Evolutionary conservation across 2,113 vertebrate species (phyloP).

Genomic region (Columba livia): DNA sequence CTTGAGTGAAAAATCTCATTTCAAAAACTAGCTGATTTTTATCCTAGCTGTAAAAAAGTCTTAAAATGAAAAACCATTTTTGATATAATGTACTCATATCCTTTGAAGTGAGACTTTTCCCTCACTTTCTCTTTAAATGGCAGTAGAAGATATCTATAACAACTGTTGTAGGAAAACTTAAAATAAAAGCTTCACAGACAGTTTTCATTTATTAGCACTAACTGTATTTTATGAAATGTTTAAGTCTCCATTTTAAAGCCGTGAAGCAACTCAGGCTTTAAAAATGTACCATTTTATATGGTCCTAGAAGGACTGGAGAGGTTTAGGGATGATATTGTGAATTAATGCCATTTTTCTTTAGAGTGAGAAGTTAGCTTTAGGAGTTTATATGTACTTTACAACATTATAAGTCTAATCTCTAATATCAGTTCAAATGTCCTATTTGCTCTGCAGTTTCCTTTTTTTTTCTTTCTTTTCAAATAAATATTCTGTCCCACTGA

Average conservation of each 20-base stretch:
- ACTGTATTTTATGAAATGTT: constrained; percentile 6
- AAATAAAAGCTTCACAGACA: constrained; percentile 24
- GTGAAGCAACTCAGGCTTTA: neutral
- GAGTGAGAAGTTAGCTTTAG: neutral
- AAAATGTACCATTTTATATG: neutral
- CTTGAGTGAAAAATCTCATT: constrained; percentile 42
- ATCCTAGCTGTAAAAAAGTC: constrained; percentile 18
- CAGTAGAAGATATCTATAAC: constrained; percentile 24
- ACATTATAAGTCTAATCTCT: neutral
- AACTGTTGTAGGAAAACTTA: constrained; percentile 29
- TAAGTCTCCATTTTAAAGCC: constrained; percentile 6
- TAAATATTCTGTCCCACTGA: neutral
- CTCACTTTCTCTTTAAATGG: constrained; percentile 1
- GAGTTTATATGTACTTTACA: neutral
- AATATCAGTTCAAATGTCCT: neutral
- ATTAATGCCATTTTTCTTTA: constrained; percentile 48
- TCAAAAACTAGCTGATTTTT: neutral
- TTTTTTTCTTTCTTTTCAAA: neutral
- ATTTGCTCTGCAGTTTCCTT: neutral
- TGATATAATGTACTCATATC: neutral
- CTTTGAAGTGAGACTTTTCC: neutral
- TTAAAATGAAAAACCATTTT: constrained; percentile 2
- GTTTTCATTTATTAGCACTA: neutral
- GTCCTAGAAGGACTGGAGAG: neutral
- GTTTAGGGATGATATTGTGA: constrained; percentile 1